Base-by-base conservation (phyloP, 2,888 invertebrate genomes). In the Agrotis ipsilon region DNA sequence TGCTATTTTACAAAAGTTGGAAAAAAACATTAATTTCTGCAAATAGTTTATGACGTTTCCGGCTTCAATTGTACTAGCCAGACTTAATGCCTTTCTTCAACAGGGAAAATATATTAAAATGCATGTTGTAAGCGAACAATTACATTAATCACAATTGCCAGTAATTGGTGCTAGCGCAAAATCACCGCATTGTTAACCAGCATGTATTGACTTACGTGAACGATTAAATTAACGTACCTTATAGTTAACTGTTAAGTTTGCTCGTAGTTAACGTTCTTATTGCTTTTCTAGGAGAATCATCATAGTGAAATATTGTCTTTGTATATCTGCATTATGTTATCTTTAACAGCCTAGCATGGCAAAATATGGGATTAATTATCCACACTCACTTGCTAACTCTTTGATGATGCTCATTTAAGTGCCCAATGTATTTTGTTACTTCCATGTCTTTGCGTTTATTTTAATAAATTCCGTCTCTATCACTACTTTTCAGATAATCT, bases 121-220 rank as follows among this genome's bases (percentile, higher is more conserved):
- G 73, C 74, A 76, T 83, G 82, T 80, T 79, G 83, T 71, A 83
- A 82, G 83, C 71, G 76, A 79, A 85, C 87, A 84, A 88, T 87
- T 84, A 82, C 82, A 83, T 87, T 86, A 86, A 88, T 87, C 84
- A 80, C 83, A 81, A 85, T 84, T 87, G 86, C 78, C 75, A 80
- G 81, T 89, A 90, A 91, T 89, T 89, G 84, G 81, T 87, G 84
- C 85, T 86, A 85, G 83, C 87, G 89, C 86, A 85, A 85, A 90
- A 88, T 90, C 82, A 86, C 83, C 84, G 81, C 78, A 79, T 84
- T 85, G 84, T 85, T 84, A 81, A 83, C 46, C 51, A 75, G 58
- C 57, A 59, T 70, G 83, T 86, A 87, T 88, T 85, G 86, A 88
- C 84, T 87, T 78, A 82, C 80, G 80, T 81, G 84, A 73, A 68